phyloP scores from a whole-genome alignment of 2,888 invertebrate genomes.

The Zygogramma bicolorata region DNA sequence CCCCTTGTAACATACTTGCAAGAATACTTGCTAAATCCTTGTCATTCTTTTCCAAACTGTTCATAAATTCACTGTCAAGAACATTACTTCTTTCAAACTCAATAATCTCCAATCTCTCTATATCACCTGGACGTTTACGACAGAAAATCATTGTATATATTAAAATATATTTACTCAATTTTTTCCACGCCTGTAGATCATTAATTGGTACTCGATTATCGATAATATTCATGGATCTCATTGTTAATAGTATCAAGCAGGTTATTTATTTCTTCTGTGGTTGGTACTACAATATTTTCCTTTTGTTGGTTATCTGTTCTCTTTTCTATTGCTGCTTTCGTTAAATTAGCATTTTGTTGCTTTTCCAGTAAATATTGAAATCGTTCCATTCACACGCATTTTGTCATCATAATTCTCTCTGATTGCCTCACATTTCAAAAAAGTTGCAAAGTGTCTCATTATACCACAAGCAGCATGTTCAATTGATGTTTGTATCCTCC shows the following conservation, averaged over 20 bases:
- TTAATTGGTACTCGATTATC: neutral
- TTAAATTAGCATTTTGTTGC: neutral
- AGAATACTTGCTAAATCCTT: neutral
- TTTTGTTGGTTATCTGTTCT: neutral
- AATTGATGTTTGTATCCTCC: neutral
- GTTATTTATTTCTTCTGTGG: neutral
- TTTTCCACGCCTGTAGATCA: neutral
- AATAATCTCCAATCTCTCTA: neutral
- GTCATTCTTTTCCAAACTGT: neutral
- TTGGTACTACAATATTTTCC: neutral
- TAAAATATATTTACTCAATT: neutral
- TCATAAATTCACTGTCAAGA: neutral
- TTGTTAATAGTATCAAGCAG: neutral
- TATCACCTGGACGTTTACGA: neutral
- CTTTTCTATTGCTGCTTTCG: neutral
- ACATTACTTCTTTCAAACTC: neutral
- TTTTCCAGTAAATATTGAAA: neutral
- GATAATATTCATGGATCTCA: neutral
- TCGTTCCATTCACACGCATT: neutral
- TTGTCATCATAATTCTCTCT: neutral
- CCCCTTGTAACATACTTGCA: neutral
- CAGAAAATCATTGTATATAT: neutral
- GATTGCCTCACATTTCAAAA: neutral
- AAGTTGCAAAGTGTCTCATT: neutral
- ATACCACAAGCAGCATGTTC: neutral